A percentile compares a stretch with the other conserved stretches of the same genome.
phyloP scores from a whole-genome alignment of 2,113 vertebrate species.

The Mormoops blainvillei region DNA sequence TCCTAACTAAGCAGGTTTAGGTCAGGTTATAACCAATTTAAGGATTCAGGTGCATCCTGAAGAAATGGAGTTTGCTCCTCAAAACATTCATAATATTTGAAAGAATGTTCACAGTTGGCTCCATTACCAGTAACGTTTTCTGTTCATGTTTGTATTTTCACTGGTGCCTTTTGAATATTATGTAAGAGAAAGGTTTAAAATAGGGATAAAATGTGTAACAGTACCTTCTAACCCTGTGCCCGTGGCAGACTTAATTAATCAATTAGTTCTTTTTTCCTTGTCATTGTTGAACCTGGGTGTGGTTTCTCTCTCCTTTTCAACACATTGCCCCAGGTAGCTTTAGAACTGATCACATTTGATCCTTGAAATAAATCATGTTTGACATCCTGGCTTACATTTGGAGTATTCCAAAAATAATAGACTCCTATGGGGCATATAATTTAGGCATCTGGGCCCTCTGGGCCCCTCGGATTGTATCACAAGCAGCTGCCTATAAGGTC shows the following conservation, averaged over 20 bases:
- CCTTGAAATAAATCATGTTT: background rate
- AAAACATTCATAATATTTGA: background rate
- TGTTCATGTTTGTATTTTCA: background rate
- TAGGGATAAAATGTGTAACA: background rate
- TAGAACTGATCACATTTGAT: background rate
- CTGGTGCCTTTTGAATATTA: background rate
- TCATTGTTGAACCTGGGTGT: background rate
- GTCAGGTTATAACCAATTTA: background rate
- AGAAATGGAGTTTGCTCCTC: background rate
- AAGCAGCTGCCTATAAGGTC: background rate
- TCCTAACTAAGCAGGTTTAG: background rate
- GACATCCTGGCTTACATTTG: background rate
- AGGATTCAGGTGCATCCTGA: background rate
- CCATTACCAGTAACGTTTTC: background rate
- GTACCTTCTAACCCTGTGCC: background rate
- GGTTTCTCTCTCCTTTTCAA: background rate
- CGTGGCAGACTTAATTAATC: background rate
- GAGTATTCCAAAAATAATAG: slow-evolving; percentile 4
- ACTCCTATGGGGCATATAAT: background rate
- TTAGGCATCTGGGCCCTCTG: background rate
- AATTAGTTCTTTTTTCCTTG: background rate
- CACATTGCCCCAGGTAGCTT: background rate
- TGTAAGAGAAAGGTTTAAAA: background rate
- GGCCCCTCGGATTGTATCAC: background rate
- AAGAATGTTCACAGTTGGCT: background rate